These are phyloP conservation scores for Aphodius granarius DNA, from an alignment of 2,888 invertebrate species.

Conservation along the genomic window DNA sequence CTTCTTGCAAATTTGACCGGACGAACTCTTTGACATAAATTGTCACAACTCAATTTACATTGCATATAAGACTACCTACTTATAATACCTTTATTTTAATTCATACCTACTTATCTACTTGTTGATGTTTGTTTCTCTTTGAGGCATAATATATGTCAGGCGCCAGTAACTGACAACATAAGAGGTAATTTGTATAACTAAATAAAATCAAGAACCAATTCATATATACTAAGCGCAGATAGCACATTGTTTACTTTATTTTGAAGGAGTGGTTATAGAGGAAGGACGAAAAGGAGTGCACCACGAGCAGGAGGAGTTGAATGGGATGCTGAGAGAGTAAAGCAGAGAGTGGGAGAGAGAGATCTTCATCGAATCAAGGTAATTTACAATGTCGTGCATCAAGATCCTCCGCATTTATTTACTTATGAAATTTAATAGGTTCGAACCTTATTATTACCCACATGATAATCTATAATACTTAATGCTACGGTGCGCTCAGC, in stretches of 20 bases:
- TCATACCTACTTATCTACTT: neutral
- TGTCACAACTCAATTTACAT: slow-evolving; percentile 3
- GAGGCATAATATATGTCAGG: neutral
- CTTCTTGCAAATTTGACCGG: neutral
- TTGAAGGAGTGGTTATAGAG: neutral
- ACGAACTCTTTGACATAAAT: slow-evolving; percentile 1
- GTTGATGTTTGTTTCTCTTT: neutral
- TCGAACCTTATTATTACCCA: slow-evolving; percentile 49
- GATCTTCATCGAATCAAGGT: slow-evolving; percentile 41
- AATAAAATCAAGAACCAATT: no score
- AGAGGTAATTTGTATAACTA: no score
- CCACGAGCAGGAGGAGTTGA: slow-evolving; percentile 4
- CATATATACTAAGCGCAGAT: neutral
- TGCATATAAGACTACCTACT: neutral
- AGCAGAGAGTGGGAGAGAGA: slow-evolving; percentile 14
- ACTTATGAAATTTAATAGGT: slow-evolving; percentile 53
- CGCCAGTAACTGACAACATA: no score
- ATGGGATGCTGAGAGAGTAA: slow-evolving; percentile 15
- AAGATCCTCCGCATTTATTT: slow-evolving; percentile 47
- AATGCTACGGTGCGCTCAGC: slow-evolving; percentile 47
- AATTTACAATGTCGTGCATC: slow-evolving; percentile 51
- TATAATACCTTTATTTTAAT: neutral
- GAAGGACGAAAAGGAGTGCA: neutral
- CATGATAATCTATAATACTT: slow-evolving; percentile 47
- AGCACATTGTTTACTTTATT: neutral